Conservation (phyloP, 2,888 invertebrate genomes). For the Lapara coniferarum region DNA sequence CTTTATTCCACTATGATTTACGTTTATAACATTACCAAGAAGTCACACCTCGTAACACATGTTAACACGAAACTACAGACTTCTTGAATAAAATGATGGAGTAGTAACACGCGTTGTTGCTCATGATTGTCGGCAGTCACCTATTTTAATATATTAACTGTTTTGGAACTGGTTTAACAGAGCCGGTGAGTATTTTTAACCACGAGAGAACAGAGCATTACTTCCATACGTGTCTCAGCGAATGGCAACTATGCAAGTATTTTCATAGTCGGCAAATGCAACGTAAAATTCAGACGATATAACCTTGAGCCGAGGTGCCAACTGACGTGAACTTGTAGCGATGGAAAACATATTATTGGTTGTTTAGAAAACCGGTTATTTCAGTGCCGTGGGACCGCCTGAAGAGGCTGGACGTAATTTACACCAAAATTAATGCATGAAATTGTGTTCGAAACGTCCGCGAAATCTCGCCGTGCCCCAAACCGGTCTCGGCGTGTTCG, state of each 20-base stretch:
- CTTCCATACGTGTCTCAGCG: slow-evolving; percentile 46
- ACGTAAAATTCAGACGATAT: slow-evolving; percentile 54
- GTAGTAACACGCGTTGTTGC: slow-evolving; percentile 8
- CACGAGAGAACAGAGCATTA: slow-evolving; percentile 43
- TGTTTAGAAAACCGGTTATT: slow-evolving; percentile 71
- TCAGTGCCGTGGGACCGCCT: slow-evolving; percentile 70
- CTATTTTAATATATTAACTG: slow-evolving; percentile 38
- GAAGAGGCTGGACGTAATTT: slow-evolving; percentile 71
- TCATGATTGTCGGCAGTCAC: slow-evolving; percentile 23
- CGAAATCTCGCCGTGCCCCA: slow-evolving; percentile 58
- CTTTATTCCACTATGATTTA: neutral
- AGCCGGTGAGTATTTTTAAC: slow-evolving; percentile 45
- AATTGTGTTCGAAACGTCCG: slow-evolving; percentile 58
- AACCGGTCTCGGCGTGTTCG: slow-evolving; percentile 64
- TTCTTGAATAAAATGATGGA: neutral
- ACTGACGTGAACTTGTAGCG: slow-evolving; percentile 53
- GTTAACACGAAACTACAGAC: neutral
- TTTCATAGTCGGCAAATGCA: slow-evolving; percentile 52
- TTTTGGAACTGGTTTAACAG: slow-evolving; percentile 43
- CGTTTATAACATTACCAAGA: neutral
- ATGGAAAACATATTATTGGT: slow-evolving; percentile 54
- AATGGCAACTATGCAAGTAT: slow-evolving; percentile 55
- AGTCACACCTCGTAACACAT: no score
- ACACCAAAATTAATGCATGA: slow-evolving; percentile 59
- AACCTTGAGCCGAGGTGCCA: slow-evolving; percentile 60